Conservation (phyloP, 2,888 invertebrate species). For the Onchidella celtica region DNA sequence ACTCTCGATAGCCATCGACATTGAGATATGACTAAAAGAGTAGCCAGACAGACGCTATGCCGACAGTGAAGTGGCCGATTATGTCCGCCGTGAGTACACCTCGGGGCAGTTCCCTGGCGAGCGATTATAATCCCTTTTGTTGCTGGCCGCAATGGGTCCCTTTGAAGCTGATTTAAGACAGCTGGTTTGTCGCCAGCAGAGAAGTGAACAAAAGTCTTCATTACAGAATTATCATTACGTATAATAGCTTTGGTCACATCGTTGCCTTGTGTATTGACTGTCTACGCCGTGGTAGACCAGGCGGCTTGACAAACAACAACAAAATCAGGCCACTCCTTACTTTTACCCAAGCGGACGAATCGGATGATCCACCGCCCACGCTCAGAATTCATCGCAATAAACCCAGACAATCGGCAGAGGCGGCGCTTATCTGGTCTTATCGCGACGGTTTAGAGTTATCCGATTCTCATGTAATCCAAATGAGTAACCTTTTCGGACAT, state of each 20-base stretch:
- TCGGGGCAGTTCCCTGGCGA: background rate
- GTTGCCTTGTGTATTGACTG: background rate
- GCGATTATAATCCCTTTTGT: background rate
- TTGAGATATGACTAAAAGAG: background rate
- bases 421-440: background rate
- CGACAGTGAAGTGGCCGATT: background rate
- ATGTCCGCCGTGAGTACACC: background rate
- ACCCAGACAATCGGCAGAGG: background rate
- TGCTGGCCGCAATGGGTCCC: background rate
- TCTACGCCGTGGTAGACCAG: background rate
- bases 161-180: background rate
- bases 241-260: background rate
- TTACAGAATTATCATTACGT: conserved; percentile 1
- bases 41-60: background rate
- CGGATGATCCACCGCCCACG: background rate
- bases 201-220: background rate
- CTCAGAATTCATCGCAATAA: background rate
- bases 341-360: background rate
- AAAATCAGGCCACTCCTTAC: background rate
- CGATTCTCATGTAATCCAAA: background rate
- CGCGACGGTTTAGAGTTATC: background rate
- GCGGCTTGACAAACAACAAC: background rate
- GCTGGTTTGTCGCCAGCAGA: background rate
- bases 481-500: background rate
- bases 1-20: background rate